Base-by-base conservation (phyloP, 2,113 vertebrate genomes). In the Eclectus roratus region DNA sequence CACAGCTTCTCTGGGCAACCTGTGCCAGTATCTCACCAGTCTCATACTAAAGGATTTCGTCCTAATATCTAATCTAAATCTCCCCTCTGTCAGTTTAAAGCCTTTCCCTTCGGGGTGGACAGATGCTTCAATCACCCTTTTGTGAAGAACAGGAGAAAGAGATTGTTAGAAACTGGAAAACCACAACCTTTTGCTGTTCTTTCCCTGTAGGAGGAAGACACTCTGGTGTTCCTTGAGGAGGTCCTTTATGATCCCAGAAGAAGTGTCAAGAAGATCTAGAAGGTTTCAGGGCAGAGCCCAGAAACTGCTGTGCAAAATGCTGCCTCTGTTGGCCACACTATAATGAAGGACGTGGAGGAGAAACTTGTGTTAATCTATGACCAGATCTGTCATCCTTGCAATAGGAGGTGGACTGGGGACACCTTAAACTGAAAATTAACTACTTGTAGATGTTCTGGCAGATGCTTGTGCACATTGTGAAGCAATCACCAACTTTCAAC, bases 291-390 rank as follows among this genome's bases (percentile, higher is more conserved):
- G 7, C 5, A 63, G 27, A 43, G 3, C 3, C 13, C 15, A 44
- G 46, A 81, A 86, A 23, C 6, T 53, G n/a, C 18, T 79, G 11
- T 43, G 25, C 31, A 70, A 85, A 23, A 10, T 63, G 18, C 13
- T 73, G 23, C 13, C 4, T 58, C 23, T 79, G 14, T 52, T 60
- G 31, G 9, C 12, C 1, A 0, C 18, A 9, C 3, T 37, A 4
- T 12, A 16, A 8, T 17, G 53, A 61, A 25, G 35, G 24, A 58
- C 16, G 2, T 41, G 52, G 53, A 58, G 31, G n/a, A 84, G 21
- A 8, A 85, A 28, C 2, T 41, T 6, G 6, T 66, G n/a, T 18
- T 72, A 41, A 49, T 23, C 14, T 37, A 4, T 11, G 74, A 43
- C 15, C 2, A 11, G 60, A 69, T 41, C 19, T 83, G 49, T 28